Conservation (phyloP, 2,797 vertebrate species). For the Myotis vivesi region DNA sequence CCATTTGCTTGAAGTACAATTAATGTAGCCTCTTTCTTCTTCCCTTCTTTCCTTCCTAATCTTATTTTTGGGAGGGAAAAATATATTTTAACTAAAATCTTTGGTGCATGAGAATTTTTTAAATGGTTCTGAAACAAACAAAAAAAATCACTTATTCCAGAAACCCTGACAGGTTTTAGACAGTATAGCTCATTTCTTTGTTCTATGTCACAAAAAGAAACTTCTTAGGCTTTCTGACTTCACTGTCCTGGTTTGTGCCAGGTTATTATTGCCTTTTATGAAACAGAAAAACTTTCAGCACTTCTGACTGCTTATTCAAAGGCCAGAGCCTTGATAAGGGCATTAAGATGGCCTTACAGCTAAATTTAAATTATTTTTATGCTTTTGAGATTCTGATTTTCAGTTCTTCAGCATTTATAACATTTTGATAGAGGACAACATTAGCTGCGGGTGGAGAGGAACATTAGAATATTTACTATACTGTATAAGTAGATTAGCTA, state of each 20-base stretch:
- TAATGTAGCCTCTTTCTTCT: background rate
- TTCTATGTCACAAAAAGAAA: constrained; percentile 82
- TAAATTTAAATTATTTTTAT: constrained; percentile 79
- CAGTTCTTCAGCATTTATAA: constrained; percentile 34
- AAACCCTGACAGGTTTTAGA: constrained; percentile 84
- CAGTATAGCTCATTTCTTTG: constrained; percentile 80
- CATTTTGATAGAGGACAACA: constrained; percentile 66
- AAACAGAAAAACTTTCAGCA: constrained; percentile 53
- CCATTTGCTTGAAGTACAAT: background rate
- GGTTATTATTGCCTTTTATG: constrained; percentile 62
- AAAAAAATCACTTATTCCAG: constrained; percentile 80
- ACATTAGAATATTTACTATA: constrained; percentile 72
- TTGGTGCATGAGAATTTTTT: constrained; percentile 13
- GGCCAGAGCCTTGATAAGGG: constrained; percentile 70
- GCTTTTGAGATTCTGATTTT: constrained; percentile 46
- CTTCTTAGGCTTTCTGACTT: constrained; percentile 79
- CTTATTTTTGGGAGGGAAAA: too few species aligned
- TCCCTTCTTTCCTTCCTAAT: too few species aligned
- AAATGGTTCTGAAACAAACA: constrained; percentile 57
- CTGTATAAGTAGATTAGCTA: constrained; percentile 74
- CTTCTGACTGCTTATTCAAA: constrained; percentile 76
- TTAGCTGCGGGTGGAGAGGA: constrained; percentile 51
- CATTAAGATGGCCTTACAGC: constrained; percentile 71
- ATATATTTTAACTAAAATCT: constrained; percentile 26
- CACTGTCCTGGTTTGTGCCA: constrained; percentile 68